Evolutionary conservation across 2,113 vertebrate species (phyloP), one percentile per base, ranked within the genome.

Genomic region (Ceuthmochares aereus): DNA sequence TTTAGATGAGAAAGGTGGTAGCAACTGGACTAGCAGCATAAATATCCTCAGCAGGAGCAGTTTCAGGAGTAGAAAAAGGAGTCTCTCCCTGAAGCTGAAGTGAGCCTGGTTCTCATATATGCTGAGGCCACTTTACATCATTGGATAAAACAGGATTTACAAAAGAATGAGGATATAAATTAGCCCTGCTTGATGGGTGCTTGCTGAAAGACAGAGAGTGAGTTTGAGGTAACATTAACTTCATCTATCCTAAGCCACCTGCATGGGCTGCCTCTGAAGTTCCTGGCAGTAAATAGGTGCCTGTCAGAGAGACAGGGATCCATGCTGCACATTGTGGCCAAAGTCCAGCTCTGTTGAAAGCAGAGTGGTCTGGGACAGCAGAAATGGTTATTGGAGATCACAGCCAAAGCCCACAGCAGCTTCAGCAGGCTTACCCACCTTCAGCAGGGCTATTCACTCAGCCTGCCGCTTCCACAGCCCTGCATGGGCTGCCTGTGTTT

Each of bases 141-240:
- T 43, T 34, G 29, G 27, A 43, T 73, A 62, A 77, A 84, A 89
- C 2, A 4, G 13, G 5, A 14, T 40, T 67, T 69, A 66, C 49
- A 58, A 40, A 4, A 19, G 40, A 73, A n/a, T 3, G 2, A 76
- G 47, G 0, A 0, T 27, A 59, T 19, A 64, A 32, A 52, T 60
- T 63, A 76, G 42, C 29, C 29, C 32, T 49, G 18, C 40, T 72
- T 82, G 75, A 59, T 47, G 32, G 12, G 29, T 45, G 8, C 18
- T 82, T 55, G 42, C 9, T 42, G 29, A 43, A 11, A 74, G 43
- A 52, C 12, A 87, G 72, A 42, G 20, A 55, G n/a, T 40, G 27
- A 6, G 23, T 51, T n/a, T 74, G 58, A 82, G 32, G 16, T 7
- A 47, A 25, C 85, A 70, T 40, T 67, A 56, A 34, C 26, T 74